These are phyloP conservation scores for Epinotia bilunana DNA, from an alignment of 2,888 invertebrate species.

Conservation along the genomic window DNA sequence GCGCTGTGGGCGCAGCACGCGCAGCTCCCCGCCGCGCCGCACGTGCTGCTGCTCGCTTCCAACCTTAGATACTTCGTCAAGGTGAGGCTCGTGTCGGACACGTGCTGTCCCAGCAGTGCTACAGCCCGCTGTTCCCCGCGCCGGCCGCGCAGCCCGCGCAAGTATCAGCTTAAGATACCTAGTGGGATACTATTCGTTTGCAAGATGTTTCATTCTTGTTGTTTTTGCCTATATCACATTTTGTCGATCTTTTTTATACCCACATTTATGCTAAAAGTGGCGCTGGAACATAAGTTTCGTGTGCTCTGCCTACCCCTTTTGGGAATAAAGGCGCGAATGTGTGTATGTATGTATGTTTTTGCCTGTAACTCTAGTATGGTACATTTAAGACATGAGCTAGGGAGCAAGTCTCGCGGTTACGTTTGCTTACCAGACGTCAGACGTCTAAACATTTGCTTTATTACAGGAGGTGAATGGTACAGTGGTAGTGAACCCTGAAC, in stretches of 20 bases:
- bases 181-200: too few relatives aligned
- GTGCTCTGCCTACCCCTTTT: too few relatives aligned
- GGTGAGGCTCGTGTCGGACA: slow-evolving; percentile 84
- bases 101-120: slow-evolving; percentile 90
- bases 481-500: slow-evolving; percentile 94
- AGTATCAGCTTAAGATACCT: too few relatives aligned
- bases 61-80: slow-evolving; percentile 93
- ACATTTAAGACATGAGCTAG: slow-evolving; percentile 1
- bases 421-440: background rate
- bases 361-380: background rate
- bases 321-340: too few relatives aligned
- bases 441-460: slow-evolving; percentile 1
- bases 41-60: slow-evolving; percentile 93
- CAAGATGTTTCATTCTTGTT: too few relatives aligned
- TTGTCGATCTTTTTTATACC: too few relatives aligned
- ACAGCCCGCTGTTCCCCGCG: slow-evolving; percentile 93
- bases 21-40: slow-evolving; percentile 89
- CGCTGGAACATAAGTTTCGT: too few relatives aligned
- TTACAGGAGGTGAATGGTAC: slow-evolving; percentile 90
- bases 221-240: too few relatives aligned
- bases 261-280: too few relatives aligned
- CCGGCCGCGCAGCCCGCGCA: slow-evolving; percentile 86
- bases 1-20: slow-evolving; percentile 89
- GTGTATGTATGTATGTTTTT: too few relatives aligned
- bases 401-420: background rate